Evolutionary conservation across 2,113 vertebrate species (phyloP).

Genomic region (human): GRCh38 chr3:18592001-18592500

Average conservation of each 20-base stretch:
- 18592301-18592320: slow-evolving; percentile 50
- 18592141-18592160: slow-evolving; percentile 71
- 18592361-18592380: slow-evolving; percentile 74
- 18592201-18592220: slow-evolving; percentile 46
- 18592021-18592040: slow-evolving; percentile 57
- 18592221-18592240: slow-evolving; percentile 40
- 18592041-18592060: slow-evolving; percentile 61
- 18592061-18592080: slow-evolving; percentile 55
- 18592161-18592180: slow-evolving; percentile 53
- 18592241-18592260: slow-evolving; percentile 27
- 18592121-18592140: slow-evolving; percentile 60
- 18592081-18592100: slow-evolving; percentile 65
- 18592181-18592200: slow-evolving; percentile 53
- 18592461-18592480: slow-evolving; percentile 62
- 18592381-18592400: slow-evolving; percentile 76
- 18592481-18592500: slow-evolving; percentile 48
- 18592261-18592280: slow-evolving; percentile 2
- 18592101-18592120: slow-evolving; percentile 70
- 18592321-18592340: slow-evolving; percentile 53
- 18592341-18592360: slow-evolving; percentile 70
- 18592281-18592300: slow-evolving; percentile 31
- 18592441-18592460: slow-evolving; percentile 65
- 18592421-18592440: slow-evolving; percentile 76
- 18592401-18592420: slow-evolving; percentile 69
- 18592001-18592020: slow-evolving; percentile 32